Evolutionary conservation across 1,140 invertebrate species (phyloP).

Genomic region (Cydia splendana): DNA sequence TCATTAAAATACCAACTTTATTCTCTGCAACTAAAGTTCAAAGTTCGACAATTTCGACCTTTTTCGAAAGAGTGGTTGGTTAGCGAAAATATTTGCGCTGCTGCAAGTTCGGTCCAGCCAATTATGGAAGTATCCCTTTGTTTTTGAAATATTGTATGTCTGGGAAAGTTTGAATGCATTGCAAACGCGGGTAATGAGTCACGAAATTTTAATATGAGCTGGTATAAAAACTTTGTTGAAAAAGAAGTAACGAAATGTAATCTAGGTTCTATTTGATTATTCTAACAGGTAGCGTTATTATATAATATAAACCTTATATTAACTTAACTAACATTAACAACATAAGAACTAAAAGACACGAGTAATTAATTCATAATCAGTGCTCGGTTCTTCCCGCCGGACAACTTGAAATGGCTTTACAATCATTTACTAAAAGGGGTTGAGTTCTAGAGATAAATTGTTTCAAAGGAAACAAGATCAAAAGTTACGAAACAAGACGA

Average conservation of each 20-base stretch:
- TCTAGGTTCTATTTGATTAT: neutral
- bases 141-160: slow-evolving; percentile 17
- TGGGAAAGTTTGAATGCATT: neutral
- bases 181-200: neutral
- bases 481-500: too few relatives aligned
- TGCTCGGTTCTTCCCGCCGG: too few relatives aligned
- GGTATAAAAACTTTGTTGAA: neutral
- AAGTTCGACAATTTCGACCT: neutral
- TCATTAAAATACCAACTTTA: neutral
- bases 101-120: neutral
- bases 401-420: too few relatives aligned
- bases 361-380: too few relatives aligned
- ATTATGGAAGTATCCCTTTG: slow-evolving; percentile 18
- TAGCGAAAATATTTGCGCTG: neutral
- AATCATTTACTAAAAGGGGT: too few relatives aligned
- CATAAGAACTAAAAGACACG: too few relatives aligned
- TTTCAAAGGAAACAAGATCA: too few relatives aligned
- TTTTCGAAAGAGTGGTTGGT: neutral
- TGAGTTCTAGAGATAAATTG: too few relatives aligned
- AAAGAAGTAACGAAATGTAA: neutral
- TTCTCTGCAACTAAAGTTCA: neutral
- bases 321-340: too few relatives aligned
- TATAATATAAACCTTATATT: too few relatives aligned
- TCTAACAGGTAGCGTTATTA: neutral
- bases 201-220: neutral